A percentile compares a stretch with the other conserved stretches of the same genome.
Conservation (phyloP, 2,888 invertebrate genomes). For the Aelia acuminata region DNA sequence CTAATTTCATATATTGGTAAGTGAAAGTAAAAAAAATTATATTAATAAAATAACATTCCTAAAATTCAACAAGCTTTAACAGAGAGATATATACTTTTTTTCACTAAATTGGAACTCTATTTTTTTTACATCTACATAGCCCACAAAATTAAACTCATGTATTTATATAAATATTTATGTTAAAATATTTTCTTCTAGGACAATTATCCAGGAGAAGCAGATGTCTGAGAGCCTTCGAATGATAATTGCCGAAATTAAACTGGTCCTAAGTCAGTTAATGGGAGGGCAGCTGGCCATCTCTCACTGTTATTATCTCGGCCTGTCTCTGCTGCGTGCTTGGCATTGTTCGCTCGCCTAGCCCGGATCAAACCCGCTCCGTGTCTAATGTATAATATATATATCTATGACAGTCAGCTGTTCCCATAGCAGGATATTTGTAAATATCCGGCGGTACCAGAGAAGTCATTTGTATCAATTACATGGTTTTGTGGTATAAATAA, state of each 20-base stretch:
- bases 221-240: background rate
- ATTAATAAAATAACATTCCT: too few relatives aligned
- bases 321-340: background rate
- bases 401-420: background rate
- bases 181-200: background rate
- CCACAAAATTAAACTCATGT: too few relatives aligned
- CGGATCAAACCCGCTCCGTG: background rate
- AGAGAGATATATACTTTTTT: too few relatives aligned
- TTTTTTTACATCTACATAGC: too few relatives aligned
- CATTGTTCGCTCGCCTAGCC: background rate
- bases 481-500: background rate
- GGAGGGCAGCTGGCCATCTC: background rate
- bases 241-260: constrained; percentile 44
- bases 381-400: background rate
- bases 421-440: background rate
- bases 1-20: too few relatives aligned
- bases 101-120: too few relatives aligned
- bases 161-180: too few relatives aligned
- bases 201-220: background rate
- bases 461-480: background rate
- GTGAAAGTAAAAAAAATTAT: too few relatives aligned
- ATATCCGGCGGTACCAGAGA: background rate
- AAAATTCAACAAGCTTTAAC: too few relatives aligned
- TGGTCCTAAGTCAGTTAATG: background rate
- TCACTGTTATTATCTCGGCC: background rate